Percentiles rank a stretch among this genome's conserved stretches.
These are phyloP conservation scores for Drosophila maculinotata DNA, from an alignment of 2,888 invertebrate species.

Conservation along the genomic window DNA sequence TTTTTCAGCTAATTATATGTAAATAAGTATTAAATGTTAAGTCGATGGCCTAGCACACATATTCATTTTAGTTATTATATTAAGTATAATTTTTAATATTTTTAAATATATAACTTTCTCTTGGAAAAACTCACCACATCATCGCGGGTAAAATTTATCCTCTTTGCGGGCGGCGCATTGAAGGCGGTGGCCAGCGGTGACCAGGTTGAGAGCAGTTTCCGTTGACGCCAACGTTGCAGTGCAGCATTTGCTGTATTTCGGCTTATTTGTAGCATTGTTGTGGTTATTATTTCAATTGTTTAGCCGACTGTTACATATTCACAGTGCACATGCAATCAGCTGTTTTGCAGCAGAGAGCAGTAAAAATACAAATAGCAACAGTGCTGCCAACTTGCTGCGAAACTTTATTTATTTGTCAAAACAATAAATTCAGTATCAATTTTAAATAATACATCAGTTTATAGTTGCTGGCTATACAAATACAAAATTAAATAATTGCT, in stretches of 20 bases:
- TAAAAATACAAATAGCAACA: neutral
- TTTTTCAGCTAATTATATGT: too few relatives aligned
- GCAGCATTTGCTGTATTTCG: conserved; percentile 23
- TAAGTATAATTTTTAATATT: too few relatives aligned
- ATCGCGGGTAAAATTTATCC: conserved; percentile 84
- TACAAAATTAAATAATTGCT: too few relatives aligned
- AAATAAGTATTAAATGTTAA: too few relatives aligned
- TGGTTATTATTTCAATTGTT: conserved; percentile 13
- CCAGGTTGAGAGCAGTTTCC: conserved; percentile 87
- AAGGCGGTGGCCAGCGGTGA: conserved; percentile 88
- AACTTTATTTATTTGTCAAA: neutral
- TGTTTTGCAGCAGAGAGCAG: conserved; percentile 19
- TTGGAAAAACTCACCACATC: conserved; percentile 89
- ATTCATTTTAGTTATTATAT: too few relatives aligned
- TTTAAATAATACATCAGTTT: too few relatives aligned
- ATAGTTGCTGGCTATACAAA: neutral
- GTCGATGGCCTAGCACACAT: too few relatives aligned
- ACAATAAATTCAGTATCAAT: neutral
- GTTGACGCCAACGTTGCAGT: conserved; percentile 33
- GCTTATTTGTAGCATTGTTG: conserved; percentile 39
- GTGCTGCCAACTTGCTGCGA: conserved; percentile 29
- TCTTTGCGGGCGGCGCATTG: conserved; percentile 83
- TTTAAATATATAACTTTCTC: too few relatives aligned
- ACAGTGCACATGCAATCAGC: conserved; percentile 32
- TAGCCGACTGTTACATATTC: conserved; percentile 47